Evolutionary conservation across 1,140 invertebrate genomes (phyloP).

Genomic region (Polypedilum vanderplanki): DNA sequence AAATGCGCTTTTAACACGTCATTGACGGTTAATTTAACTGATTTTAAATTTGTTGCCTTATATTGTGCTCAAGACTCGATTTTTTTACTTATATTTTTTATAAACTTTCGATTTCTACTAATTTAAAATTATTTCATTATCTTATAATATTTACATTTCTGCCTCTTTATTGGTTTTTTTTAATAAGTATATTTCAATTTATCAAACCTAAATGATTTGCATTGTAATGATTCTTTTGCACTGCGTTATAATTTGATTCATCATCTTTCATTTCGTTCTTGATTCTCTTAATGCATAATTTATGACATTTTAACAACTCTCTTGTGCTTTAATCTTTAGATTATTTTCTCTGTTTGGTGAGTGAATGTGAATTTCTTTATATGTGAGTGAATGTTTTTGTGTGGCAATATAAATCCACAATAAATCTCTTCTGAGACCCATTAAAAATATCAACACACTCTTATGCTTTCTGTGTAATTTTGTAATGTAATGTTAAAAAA

Average conservation of each 20-base stretch:
- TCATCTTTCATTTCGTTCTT: background rate
- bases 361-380: no score
- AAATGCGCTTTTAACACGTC: no score
- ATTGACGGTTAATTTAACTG: no score
- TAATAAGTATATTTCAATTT: background rate
- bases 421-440: constrained; percentile 17
- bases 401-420: background rate
- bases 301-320: constrained; percentile 18
- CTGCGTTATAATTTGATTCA: background rate
- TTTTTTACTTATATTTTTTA: background rate
- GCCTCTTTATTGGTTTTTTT: background rate
- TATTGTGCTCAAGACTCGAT: constrained; percentile 5
- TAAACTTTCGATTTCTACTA: background rate
- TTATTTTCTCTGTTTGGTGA: background rate
- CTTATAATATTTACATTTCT: background rate
- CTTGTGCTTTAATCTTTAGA: constrained; percentile 9
- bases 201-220: constrained; percentile 11
- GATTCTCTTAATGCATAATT: background rate
- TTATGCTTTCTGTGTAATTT: background rate
- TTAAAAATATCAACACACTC: constrained; percentile 14
- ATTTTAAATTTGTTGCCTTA: background rate
- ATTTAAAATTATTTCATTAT: background rate
- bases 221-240: constrained; percentile 13
- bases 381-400: no score
- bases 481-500: background rate